phyloP scores from a whole-genome alignment of 1,140 invertebrate species.

The Helicoverpa zea region DNA sequence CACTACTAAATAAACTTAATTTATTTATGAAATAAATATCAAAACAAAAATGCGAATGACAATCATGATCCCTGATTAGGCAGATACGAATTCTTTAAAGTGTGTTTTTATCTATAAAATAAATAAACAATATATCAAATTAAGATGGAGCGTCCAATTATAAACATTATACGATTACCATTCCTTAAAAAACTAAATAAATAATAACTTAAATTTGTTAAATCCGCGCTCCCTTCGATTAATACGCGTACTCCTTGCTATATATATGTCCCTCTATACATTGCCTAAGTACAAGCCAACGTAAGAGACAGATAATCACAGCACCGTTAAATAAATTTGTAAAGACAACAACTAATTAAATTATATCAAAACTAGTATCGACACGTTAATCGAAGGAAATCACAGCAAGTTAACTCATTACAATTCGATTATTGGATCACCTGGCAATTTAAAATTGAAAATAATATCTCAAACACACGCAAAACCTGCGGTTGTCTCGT shows the following conservation, averaged over 20 bases:
- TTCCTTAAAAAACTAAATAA: constrained; percentile 66
- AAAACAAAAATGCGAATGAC: constrained; percentile 63
- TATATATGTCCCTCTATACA: constrained; percentile 10
- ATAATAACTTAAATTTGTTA: constrained; percentile 57
- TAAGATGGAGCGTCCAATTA: constrained; percentile 12
- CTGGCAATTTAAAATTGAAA: not conserved
- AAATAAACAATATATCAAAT: constrained; percentile 19
- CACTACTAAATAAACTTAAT: constrained; percentile 36
- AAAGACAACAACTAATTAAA: constrained; percentile 27
- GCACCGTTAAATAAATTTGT: constrained; percentile 35
- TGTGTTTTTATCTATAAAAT: not conserved
- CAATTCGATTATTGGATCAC: constrained; percentile 29
- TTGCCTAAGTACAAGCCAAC: constrained; percentile 9
- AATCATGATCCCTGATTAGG: constrained; percentile 1
- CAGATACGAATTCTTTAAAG: not conserved
- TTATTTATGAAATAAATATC: constrained; percentile 38
- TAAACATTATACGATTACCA: constrained; percentile 56
- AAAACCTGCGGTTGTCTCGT: not conserved
- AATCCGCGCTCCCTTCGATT: constrained; percentile 54
- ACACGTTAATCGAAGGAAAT: constrained; percentile 26
- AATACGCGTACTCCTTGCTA: constrained; percentile 1
- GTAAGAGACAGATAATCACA: constrained; percentile 37
- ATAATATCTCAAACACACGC: not conserved
- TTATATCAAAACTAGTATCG: constrained; percentile 22
- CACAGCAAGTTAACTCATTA: not conserved